phyloP scores from a whole-genome alignment of 2,888 invertebrate species.

The Agonopterix arenella region DNA sequence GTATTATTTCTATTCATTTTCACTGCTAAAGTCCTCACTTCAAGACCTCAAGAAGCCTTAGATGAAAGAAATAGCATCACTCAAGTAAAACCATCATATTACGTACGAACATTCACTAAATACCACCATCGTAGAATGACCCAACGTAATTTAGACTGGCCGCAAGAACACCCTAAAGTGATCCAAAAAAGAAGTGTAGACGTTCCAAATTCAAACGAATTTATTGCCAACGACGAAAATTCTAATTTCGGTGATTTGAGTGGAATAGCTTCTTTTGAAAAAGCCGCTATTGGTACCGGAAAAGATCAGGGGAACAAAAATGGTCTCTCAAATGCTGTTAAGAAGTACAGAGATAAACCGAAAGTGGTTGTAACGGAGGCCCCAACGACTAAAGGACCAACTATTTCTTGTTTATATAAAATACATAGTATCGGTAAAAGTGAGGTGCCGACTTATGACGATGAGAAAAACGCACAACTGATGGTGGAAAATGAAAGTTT shows the following conservation, averaged over 20 bases:
- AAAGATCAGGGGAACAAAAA: conserved; percentile 38
- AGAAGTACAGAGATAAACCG: conserved; percentile 43
- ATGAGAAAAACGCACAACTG: conserved; percentile 50
- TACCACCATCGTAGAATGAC: conserved; percentile 65
- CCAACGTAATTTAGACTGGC: conserved; percentile 48
- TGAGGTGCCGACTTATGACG: conserved; percentile 55
- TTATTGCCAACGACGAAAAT: conserved; percentile 17
- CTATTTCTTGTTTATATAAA: conserved; percentile 57
- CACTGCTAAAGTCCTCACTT: conserved; percentile 65
- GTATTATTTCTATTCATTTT: conserved; percentile 66
- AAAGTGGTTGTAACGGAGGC: conserved; percentile 33
- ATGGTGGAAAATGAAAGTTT: conserved; percentile 54
- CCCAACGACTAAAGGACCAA: conserved; percentile 39
- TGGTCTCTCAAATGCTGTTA: conserved; percentile 27
- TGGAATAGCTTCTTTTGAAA: conserved; percentile 33
- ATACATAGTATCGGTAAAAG: conserved; percentile 49
- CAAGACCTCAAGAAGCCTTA: conserved; percentile 57
- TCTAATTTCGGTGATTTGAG: conserved; percentile 3
- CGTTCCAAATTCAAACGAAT: conserved; percentile 42
- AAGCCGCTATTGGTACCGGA: conserved; percentile 29
- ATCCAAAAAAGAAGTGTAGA: conserved; percentile 48
- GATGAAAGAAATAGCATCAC: conserved; percentile 54
- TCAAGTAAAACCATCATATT: conserved; percentile 52
- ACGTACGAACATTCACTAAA: conserved; percentile 68
- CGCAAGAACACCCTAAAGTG: conserved; percentile 32